Percentiles rank a stretch among this genome's conserved stretches.
These are phyloP conservation scores for Taenioides sp. DNA, from an alignment of 2,797 vertebrate species.

Conservation along the genomic window DNA sequence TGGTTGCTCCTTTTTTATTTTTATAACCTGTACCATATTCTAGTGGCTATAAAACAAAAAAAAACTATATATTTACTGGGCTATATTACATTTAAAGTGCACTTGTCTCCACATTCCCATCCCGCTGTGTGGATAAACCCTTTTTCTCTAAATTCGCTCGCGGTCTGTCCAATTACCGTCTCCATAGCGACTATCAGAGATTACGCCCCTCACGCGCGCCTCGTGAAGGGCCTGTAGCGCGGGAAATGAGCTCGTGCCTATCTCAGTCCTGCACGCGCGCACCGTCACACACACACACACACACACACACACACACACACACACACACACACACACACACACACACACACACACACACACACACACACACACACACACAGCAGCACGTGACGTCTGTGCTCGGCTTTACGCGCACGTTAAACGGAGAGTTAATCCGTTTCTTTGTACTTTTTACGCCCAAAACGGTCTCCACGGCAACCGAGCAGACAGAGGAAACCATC, in stretches of 20 bases:
- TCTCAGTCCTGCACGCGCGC: not conserved
- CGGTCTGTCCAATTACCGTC: slow-evolving; percentile 7
- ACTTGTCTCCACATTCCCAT: not conserved
- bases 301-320: not conserved
- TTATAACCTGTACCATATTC: no score
- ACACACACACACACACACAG: not conserved
- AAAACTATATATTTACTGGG: no score
- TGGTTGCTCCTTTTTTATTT: no score
- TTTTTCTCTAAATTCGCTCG: not conserved
- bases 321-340: not conserved
- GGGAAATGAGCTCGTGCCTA: slow-evolving; percentile 4
- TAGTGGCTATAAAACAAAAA: no score
- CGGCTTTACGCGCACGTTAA: not conserved
- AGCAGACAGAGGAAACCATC: not conserved
- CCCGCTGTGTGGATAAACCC: not conserved
- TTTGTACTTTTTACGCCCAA: slow-evolving; percentile 44
- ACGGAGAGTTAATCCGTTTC: slow-evolving; percentile 63
- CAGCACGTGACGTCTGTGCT: not conserved
- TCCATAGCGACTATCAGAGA: slow-evolving; percentile 10
- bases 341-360: no score
- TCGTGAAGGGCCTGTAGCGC: not conserved
- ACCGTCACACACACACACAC: not conserved
- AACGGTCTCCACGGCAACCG: slow-evolving; percentile 1
- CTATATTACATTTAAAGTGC: not conserved
- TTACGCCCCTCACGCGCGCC: slow-evolving; percentile 5